A percentile compares a stretch with the other conserved stretches of the same genome.
phyloP scores from a whole-genome alignment of 2,888 invertebrate genomes.

The Sericinus montela region DNA sequence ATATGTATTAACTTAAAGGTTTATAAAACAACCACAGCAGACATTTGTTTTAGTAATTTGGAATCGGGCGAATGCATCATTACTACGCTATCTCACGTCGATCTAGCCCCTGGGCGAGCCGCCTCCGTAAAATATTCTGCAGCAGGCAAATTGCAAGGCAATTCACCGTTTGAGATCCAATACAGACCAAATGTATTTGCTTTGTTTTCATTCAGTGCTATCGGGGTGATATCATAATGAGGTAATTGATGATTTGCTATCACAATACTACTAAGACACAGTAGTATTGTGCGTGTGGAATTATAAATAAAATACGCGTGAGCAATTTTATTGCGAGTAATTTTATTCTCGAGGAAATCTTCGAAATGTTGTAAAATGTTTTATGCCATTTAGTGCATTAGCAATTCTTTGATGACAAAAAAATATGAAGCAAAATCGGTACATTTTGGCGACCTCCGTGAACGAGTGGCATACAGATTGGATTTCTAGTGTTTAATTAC shows the following conservation, averaged over 20 bases:
- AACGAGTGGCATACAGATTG: too few species aligned
- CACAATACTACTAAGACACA: background rate
- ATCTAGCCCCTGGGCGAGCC: constrained; percentile 31
- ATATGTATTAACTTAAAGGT: too few species aligned
- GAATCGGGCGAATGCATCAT: constrained; percentile 23
- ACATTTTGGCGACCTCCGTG: too few species aligned
- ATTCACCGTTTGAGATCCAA: constrained; percentile 25
- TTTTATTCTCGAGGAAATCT: too few species aligned
- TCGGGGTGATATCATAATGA: constrained; percentile 12
- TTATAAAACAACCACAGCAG: background rate
- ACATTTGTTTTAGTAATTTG: background rate
- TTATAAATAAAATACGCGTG: too few species aligned
- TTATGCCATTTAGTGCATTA: too few species aligned
- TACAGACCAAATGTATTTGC: constrained; percentile 17
- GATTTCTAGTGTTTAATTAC: too few species aligned
- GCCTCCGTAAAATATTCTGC: constrained; percentile 19
- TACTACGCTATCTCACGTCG: constrained; percentile 27
- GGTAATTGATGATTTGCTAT: background rate
- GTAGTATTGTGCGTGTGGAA: background rate
- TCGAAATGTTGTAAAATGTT: too few species aligned
- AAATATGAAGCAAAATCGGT: too few species aligned
- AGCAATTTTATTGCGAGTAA: too few species aligned
- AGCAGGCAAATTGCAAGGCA: constrained; percentile 26
- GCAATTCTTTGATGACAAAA: too few species aligned
- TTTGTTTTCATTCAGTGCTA: constrained; percentile 26